Evolutionary conservation across 2,888 invertebrate genomes (phyloP), one percentile per base, ranked within the genome.

Genomic region (Steinernema carpocapsae): DNA sequence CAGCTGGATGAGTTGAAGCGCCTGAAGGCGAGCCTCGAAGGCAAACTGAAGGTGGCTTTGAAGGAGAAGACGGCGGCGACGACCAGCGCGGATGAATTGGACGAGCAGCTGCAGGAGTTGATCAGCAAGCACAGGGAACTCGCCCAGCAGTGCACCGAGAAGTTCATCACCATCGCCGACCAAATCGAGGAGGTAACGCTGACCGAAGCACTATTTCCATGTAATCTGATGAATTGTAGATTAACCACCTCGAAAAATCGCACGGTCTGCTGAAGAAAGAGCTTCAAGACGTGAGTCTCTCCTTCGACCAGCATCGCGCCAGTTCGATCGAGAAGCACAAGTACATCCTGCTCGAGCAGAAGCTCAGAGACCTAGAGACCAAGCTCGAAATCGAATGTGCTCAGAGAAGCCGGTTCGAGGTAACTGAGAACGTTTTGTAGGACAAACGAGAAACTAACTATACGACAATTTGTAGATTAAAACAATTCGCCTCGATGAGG

Each of bases 101-200:
- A 81, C 37, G 82, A 81, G 29, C 79, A 79, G 48, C 71, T 81
- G 74, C 92, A 93, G 0, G 94, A 94, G 89, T 91, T 96, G 14
- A 90, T 96, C 90, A 95, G 94, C 90, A 96, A 96, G 87, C 96
- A 95, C 90, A 93, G 94, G 81, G 91, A 93, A 1, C 92, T 93
- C 32, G 94, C 96, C 0, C 93, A 93, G 85, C 94, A 95, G 87
- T 91, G 94, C 84, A 94, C 95, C 87, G 77, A 91, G 94, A 80
- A 80, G 59, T 75, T 76, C 32, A 80, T 82, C 46, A 74, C 77
- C 1, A 76, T 83, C 45, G 76, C 75, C 14, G 82, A 80, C 26
- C 77, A 82, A 22, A 71, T 80, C n/a, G 83, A 81, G 64, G 79
- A 80, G 76, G 80, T 79, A 37, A 29, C 51, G 22, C 22, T n/a